Evolutionary conservation across 2,113 vertebrate species (phyloP).

Genomic region (Pitta sordida): DNA sequence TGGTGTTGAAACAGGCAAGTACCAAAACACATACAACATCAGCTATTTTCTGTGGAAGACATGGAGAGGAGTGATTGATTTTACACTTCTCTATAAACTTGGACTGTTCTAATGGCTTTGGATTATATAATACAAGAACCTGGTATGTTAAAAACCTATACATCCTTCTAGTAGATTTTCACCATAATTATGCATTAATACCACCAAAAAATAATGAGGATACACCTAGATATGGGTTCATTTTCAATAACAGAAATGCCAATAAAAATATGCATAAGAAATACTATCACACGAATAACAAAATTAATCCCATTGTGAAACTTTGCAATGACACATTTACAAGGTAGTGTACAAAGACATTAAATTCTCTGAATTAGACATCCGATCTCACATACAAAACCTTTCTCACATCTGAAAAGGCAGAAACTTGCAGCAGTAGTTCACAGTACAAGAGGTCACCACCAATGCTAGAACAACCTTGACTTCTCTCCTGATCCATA

Average conservation of each 20-base stretch:
- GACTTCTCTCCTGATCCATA: not conserved
- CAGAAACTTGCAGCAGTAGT: not conserved
- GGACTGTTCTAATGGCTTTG: not conserved
- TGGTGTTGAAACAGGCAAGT: not conserved
- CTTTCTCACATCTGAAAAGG: not conserved
- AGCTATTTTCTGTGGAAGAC: not conserved
- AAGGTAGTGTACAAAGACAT: not conserved
- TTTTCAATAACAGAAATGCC: not conserved
- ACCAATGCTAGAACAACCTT: not conserved
- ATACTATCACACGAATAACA: not conserved
- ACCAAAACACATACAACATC: accelerated
- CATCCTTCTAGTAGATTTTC: not conserved
- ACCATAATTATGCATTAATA: not conserved
- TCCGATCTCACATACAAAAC: not conserved
- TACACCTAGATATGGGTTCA: not conserved
- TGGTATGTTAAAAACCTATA: not conserved
- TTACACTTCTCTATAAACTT: not conserved
- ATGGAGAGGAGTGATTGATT: not conserved
- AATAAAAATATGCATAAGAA: not conserved
- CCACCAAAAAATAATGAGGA: not conserved
- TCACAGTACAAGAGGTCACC: not conserved
- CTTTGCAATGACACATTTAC: not conserved
- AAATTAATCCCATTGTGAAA: not conserved
- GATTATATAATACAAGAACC: not conserved
- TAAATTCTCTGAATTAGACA: not conserved